A percentile compares a stretch with the other conserved stretches of the same genome.
phyloP scores from a whole-genome alignment of 2,797 vertebrate species.

The Amniataba percoides region DNA sequence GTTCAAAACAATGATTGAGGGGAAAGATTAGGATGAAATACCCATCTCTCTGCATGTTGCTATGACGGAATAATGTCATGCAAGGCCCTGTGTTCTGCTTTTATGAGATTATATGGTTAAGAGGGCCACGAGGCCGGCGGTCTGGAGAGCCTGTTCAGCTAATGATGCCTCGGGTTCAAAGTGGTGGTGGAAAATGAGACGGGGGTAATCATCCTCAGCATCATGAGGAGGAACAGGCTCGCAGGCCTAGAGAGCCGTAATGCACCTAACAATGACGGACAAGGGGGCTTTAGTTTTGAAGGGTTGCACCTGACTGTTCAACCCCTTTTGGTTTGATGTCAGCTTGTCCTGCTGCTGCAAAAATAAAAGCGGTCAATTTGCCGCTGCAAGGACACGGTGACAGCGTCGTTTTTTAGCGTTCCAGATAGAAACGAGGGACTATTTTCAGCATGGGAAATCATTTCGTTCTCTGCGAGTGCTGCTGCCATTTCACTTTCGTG shows the following conservation, averaged over 20 bases:
- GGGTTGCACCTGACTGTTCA: not conserved
- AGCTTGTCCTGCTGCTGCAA: not conserved
- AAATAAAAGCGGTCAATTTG: not conserved
- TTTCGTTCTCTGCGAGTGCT: not conserved
- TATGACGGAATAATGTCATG: constrained; percentile 53
- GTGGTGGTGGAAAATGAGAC: constrained; percentile 63
- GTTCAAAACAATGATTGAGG: constrained; percentile 39
- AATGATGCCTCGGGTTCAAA: constrained; percentile 75
- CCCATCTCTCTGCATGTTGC: constrained; percentile 44
- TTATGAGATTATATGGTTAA: constrained; percentile 78
- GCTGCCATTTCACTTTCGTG: constrained; percentile 5
- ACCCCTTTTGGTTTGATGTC: not conserved
- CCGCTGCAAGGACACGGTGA: not conserved
- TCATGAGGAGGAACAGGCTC: constrained; percentile 31
- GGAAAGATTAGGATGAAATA: constrained; percentile 59
- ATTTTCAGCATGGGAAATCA: not conserved
- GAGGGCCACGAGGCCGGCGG: constrained; percentile 58
- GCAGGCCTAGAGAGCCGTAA: constrained; percentile 30
- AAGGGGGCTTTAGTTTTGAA: constrained; percentile 17
- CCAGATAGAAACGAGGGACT: not conserved
- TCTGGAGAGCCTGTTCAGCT: constrained; percentile 72
- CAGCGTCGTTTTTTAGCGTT: not conserved
- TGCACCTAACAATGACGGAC: constrained; percentile 29
- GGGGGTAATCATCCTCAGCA: constrained; percentile 47
- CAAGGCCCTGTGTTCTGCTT: constrained; percentile 61